Evolutionary conservation across 2,888 invertebrate species (phyloP).

Genomic region (Hetaerina titia): DNA sequence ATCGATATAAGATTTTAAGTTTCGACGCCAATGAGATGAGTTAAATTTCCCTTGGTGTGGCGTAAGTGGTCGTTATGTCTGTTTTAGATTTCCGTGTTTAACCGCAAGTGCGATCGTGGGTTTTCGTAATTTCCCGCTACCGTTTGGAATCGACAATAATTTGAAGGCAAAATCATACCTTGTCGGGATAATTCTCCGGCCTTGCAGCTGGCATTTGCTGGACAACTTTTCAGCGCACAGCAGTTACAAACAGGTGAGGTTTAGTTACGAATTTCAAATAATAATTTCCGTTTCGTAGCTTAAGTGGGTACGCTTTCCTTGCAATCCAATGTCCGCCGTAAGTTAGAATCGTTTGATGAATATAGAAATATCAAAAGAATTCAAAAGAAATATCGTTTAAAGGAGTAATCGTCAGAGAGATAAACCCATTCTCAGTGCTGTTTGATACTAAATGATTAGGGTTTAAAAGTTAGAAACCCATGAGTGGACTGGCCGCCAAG

Average conservation of each 20-base stretch:
- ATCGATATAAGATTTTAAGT: constrained; percentile 22
- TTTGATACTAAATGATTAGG: not conserved
- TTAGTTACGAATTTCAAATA: not conserved
- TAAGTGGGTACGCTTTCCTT: not conserved
- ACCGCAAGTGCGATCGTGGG: constrained; percentile 27
- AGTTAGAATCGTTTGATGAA: not conserved
- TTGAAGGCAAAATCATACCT: constrained; percentile 28
- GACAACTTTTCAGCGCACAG: not conserved
- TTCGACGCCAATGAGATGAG: not conserved
- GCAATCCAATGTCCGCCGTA: not conserved
- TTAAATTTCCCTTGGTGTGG: constrained; percentile 28
- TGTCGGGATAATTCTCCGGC: not conserved
- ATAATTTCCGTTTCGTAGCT: not conserved
- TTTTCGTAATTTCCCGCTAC: constrained; percentile 33
- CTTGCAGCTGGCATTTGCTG: not conserved
- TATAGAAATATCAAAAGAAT: too few species aligned
- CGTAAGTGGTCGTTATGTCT: not conserved
- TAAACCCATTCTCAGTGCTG: not conserved
- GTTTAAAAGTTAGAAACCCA: not conserved
- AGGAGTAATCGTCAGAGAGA: not conserved
- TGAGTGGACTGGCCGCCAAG: not conserved
- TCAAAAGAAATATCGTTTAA: too few species aligned
- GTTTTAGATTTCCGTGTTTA: constrained; percentile 18
- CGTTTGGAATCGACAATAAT: constrained; percentile 25
- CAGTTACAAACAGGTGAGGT: not conserved